Conservation (phyloP, 2,888 invertebrate genomes). For the Loripinus fragilis region DNA sequence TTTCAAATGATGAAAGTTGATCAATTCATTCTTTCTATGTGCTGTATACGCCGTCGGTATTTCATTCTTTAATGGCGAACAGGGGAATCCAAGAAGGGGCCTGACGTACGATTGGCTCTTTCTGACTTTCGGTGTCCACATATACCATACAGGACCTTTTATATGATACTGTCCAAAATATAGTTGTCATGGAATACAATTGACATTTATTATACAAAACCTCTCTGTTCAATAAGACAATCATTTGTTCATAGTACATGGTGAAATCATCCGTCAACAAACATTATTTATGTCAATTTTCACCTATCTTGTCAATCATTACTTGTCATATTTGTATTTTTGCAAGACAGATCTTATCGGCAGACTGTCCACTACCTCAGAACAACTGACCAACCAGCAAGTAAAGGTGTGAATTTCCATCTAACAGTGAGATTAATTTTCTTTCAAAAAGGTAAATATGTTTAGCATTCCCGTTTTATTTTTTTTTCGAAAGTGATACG, state of each 20-base stretch:
- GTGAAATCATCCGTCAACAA: slow-evolving; percentile 3
- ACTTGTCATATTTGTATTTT: slow-evolving; percentile 12
- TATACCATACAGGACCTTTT: too few species aligned
- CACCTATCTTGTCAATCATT: slow-evolving; percentile 10
- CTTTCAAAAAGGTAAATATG: not conserved
- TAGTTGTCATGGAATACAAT: not conserved
- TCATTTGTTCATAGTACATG: not conserved
- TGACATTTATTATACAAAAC: slow-evolving; percentile 6
- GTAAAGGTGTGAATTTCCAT: not conserved
- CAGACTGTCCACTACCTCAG: slow-evolving; percentile 3
- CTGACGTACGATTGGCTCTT: too few species aligned
- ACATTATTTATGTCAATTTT: slow-evolving; percentile 7
- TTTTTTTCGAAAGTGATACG: too few species aligned
- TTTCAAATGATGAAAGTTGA: too few species aligned
- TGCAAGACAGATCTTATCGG: not conserved
- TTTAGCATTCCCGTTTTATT: too few species aligned
- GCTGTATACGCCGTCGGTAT: too few species aligned
- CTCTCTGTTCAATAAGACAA: slow-evolving; percentile 7
- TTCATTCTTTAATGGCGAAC: too few species aligned
- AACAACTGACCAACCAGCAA: not conserved
- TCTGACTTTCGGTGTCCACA: too few species aligned
- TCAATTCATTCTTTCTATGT: too few species aligned
- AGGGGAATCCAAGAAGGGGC: too few species aligned
- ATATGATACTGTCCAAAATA: too few species aligned
- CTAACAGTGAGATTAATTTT: not conserved